Evolutionary conservation across 2,888 invertebrate genomes (phyloP).

Genomic region (Cheilosia impressa): DNA sequence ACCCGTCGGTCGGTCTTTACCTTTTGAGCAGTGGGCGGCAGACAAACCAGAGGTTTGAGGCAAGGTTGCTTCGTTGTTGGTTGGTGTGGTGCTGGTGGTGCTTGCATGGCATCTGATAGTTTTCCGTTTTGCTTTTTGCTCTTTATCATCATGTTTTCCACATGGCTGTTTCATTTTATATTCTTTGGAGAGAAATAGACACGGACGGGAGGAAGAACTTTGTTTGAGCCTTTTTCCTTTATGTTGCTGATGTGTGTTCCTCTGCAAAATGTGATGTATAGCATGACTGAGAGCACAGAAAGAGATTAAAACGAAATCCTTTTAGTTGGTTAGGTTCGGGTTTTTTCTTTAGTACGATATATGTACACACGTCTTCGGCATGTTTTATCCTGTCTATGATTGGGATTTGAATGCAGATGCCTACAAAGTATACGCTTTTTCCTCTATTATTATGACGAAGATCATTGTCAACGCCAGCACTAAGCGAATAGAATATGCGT

Average conservation of each 20-base stretch:
- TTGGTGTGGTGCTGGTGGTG: background rate
- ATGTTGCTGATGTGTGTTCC: conserved; percentile 15
- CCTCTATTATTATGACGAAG: background rate
- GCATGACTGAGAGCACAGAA: conserved; percentile 24
- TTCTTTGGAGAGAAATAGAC: conserved; percentile 27
- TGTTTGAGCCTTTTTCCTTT: conserved; percentile 23
- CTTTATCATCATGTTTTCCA: conserved; percentile 36
- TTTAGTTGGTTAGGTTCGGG: conserved; percentile 44
- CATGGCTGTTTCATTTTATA: conserved; percentile 29
- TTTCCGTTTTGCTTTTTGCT: conserved; percentile 26
- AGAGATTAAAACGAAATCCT: conserved; percentile 44
- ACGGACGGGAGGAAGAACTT: conserved; percentile 14
- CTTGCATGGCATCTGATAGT: conserved; percentile 40
- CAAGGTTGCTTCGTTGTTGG: conserved; percentile 21
- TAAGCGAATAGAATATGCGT: background rate
- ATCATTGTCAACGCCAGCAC: conserved; percentile 8
- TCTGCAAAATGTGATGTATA: conserved; percentile 40
- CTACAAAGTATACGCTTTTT: background rate
- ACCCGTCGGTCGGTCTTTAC: conserved; percentile 43
- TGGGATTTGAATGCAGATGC: background rate
- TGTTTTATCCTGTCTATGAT: background rate
- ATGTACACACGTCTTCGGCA: background rate
- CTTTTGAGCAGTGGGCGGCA: conserved; percentile 27
- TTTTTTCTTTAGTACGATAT: conserved; percentile 8
- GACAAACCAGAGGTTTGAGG: conserved; percentile 14